phyloP scores from a whole-genome alignment of 2,888 invertebrate genomes.

The Camponotus fellah region DNA sequence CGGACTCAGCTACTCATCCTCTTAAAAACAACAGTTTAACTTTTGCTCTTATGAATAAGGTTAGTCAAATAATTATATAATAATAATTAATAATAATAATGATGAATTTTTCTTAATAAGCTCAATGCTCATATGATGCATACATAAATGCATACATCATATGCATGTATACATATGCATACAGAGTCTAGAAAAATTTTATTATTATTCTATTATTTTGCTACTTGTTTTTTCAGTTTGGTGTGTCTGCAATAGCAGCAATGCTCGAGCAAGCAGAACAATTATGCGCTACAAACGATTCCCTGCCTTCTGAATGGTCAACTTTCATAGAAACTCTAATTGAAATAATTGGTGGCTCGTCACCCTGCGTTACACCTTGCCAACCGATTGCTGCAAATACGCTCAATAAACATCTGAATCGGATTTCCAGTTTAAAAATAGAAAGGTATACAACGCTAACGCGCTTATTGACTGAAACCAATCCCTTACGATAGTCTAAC shows the following conservation, averaged over 20 bases:
- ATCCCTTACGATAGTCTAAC: slow-evolving; percentile 82
- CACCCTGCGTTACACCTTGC: slow-evolving; percentile 80
- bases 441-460: slow-evolving; percentile 81
- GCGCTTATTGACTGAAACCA: slow-evolving; percentile 82
- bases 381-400: slow-evolving; percentile 80
- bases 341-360: slow-evolving; percentile 78
- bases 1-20: slow-evolving; percentile 79
- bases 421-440: slow-evolving; percentile 78
- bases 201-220: background rate
- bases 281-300: slow-evolving; percentile 82
- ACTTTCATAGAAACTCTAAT: slow-evolving; percentile 79
- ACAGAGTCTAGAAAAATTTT: background rate
- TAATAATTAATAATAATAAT: background rate
- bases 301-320: slow-evolving; percentile 80
- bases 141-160: background rate
- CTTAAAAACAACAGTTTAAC: slow-evolving; percentile 82
- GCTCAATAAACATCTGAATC: slow-evolving; percentile 81
- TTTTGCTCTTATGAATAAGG: slow-evolving; percentile 87
- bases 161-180: background rate
- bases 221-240: slow-evolving; percentile 86
- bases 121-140: background rate
- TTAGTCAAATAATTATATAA: slow-evolving; percentile 74
- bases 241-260: slow-evolving; percentile 87
- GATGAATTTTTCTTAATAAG: background rate
- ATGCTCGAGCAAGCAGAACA: slow-evolving; percentile 87